Evolutionary conservation across 2,888 invertebrate species (phyloP).

Genomic region (Megalurothrips usitatus): DNA sequence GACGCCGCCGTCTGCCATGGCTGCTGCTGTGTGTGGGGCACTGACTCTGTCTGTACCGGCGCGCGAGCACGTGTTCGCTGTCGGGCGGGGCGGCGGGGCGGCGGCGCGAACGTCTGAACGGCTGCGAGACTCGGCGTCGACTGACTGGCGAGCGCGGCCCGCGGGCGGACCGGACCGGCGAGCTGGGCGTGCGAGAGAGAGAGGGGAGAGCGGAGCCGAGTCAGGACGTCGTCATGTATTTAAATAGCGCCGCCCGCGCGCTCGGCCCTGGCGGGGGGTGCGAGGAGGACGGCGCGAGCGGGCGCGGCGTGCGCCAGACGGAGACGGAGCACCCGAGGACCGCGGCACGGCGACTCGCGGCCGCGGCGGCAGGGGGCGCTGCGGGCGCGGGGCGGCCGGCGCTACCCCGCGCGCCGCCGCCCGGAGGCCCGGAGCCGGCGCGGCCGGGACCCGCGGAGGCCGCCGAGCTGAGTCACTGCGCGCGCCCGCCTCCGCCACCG

Average conservation of each 20-base stretch:
- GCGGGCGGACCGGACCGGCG: neutral
- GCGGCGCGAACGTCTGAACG: neutral
- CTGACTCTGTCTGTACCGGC: neutral
- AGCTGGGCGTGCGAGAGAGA: neutral
- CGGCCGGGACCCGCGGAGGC: conserved; percentile 29
- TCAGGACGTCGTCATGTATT: conserved; percentile 4
- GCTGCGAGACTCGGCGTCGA: no score
- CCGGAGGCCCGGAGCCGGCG: no score
- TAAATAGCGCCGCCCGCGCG: conserved; percentile 51
- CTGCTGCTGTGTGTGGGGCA: neutral
- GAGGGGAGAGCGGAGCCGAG: neutral
- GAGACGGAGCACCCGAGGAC: conserved; percentile 21
- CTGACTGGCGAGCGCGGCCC: neutral
- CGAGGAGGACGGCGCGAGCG: neutral
- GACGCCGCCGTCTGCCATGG: conserved; percentile 76
- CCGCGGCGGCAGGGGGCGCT: conserved; percentile 10
- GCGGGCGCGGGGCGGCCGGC: neutral
- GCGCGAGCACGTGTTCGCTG: neutral
- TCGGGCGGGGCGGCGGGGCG: neutral
- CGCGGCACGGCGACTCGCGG: neutral
- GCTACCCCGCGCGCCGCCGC: conserved; percentile 28
- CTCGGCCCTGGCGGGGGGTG: conserved; percentile 37
- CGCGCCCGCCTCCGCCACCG: neutral
- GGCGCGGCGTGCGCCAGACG: neutral
- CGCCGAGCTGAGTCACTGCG: neutral